These are phyloP conservation scores for Chiropotes sagulatus DNA, from an alignment of 2,797 vertebrate species.

Conservation along the genomic window DNA sequence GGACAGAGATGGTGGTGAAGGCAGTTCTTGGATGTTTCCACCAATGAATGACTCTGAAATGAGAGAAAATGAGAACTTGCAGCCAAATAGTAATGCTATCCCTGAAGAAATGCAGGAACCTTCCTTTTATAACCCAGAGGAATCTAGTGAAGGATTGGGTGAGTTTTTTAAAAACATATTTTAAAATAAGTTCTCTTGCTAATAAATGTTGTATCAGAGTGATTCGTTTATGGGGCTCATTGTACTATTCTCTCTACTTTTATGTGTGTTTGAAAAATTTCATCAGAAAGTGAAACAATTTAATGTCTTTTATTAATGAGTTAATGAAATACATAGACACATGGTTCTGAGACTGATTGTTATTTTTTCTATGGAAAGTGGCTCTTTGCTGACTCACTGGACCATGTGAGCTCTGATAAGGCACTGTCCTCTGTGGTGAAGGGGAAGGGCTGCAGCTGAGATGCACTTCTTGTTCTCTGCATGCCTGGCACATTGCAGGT, in stretches of 20 bases:
- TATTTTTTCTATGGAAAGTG: conserved; percentile 19
- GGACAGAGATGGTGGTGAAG: not conserved
- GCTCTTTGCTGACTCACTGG: not conserved
- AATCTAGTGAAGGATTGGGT: conserved; percentile 74
- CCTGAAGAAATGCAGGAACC: not conserved
- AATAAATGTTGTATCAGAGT: not conserved
- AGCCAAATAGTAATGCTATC: not conserved
- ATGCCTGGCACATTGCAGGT: not conserved
- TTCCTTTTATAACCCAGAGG: not conserved
- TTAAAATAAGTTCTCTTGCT: conserved; percentile 7
- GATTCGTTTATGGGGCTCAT: not conserved
- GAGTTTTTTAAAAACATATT: conserved; percentile 58
- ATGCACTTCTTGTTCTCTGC: not conserved
- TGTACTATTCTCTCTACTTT: not conserved
- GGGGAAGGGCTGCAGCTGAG: not conserved
- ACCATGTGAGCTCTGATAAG: not conserved
- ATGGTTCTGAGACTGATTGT: not conserved
- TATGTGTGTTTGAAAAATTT: conserved; percentile 11
- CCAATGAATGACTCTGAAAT: conserved; percentile 1
- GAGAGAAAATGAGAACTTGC: conserved; percentile 40
- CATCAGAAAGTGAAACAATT: conserved; percentile 16
- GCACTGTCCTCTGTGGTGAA: not conserved
- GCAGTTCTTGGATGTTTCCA: conserved; percentile 41
- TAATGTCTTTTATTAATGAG: not conserved
- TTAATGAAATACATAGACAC: conserved; percentile 38